Conservation (phyloP, 2,888 invertebrate genomes). For the Heteromyza rotundicornis region DNA sequence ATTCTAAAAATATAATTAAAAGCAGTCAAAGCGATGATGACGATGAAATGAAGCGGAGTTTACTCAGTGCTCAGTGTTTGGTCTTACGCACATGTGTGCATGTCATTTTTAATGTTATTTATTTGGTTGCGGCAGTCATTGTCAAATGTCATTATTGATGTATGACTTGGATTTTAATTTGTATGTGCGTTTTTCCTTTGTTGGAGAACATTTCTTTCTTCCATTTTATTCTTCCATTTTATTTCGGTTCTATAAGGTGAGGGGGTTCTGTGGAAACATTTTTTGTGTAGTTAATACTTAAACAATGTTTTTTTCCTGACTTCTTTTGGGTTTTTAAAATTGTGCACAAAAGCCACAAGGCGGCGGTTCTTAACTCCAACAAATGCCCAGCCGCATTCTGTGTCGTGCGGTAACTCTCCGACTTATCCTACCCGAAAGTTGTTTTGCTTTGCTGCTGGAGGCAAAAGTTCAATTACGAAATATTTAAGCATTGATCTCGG, state of each 20-base stretch:
- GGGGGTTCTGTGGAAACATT: neutral
- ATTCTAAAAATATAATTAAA: neutral
- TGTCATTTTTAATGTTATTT: too few relatives aligned
- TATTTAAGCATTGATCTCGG: constrained; percentile 38
- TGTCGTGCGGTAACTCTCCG: too few relatives aligned
- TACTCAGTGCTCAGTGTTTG: too few relatives aligned
- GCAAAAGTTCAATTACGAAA: constrained; percentile 58
- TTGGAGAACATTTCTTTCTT: constrained; percentile 6
- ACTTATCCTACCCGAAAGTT: too few relatives aligned
- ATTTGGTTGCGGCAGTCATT: too few relatives aligned
- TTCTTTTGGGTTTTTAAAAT: neutral
- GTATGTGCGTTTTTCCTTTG: neutral
- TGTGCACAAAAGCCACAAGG: constrained; percentile 26
- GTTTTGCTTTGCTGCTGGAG: constrained; percentile 36
- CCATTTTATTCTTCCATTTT: neutral
- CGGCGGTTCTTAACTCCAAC: neutral
- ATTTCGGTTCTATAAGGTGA: neutral
- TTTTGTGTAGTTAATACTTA: neutral
- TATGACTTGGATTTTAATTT: constrained; percentile 46
- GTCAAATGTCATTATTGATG: constrained; percentile 51
- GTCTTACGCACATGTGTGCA: too few relatives aligned
- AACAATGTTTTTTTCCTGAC: neutral
- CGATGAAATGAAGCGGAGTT: too few relatives aligned
- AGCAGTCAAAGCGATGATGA: neutral
- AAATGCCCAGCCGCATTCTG: neutral